A percentile compares a stretch with the other conserved stretches of the same genome.
Conservation (phyloP, 2,797 vertebrate species). For the Anisognathus igniventris region DNA sequence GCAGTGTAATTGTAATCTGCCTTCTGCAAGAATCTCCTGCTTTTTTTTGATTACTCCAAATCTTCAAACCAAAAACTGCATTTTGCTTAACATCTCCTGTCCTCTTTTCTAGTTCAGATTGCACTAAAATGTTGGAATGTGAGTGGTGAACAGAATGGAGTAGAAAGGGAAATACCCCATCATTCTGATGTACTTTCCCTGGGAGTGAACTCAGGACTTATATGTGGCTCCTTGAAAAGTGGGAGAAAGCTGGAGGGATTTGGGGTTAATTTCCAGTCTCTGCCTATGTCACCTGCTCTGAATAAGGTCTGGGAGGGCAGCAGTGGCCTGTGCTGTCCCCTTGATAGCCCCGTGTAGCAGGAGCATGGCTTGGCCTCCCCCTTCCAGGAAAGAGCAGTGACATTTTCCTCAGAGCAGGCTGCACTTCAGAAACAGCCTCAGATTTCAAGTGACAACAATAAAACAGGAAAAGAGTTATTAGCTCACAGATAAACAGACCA, state of each 20-base stretch:
- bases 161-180: not conserved
- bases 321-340: not conserved
- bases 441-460: not conserved
- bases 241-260: not conserved
- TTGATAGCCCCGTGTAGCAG: not conserved
- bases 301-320: not conserved
- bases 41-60: not conserved
- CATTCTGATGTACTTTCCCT: not conserved
- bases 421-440: not conserved
- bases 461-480: slow-evolving; percentile 15
- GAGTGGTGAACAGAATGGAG: not conserved
- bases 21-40: not conserved
- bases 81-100: not conserved
- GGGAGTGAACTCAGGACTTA: not conserved
- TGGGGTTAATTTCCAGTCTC: not conserved
- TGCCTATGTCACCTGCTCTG: not conserved
- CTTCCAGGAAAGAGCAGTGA: not conserved
- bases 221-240: not conserved
- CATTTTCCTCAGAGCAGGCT: not conserved
- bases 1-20: not conserved
- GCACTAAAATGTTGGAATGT: not conserved
- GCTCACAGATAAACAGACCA: slow-evolving; percentile 6
- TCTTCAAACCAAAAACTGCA: not conserved
- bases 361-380: not conserved
- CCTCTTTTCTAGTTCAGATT: not conserved